Base-by-base conservation (phyloP, 2,888 invertebrate genomes). In the Sicus ferrugineus region DNA sequence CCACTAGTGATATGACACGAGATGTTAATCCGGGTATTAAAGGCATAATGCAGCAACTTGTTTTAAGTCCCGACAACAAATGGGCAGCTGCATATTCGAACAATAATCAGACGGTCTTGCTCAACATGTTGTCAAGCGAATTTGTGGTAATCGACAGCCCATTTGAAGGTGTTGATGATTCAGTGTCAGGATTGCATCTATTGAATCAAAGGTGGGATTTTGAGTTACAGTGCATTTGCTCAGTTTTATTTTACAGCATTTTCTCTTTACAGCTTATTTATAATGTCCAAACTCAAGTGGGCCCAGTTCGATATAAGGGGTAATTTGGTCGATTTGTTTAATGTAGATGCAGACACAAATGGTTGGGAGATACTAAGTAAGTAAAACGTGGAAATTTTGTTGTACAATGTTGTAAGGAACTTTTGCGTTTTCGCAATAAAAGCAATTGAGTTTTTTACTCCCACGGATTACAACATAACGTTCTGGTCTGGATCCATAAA, bases 1-100 rank as follows among this genome's bases (percentile, higher is more conserved):
- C 95, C 30, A 98, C 97, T 0, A 97, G 97, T 65, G 98, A 98
- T 84, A 89, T 98, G 81, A 94, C 97, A 0, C 88, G 97, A 34
- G 96, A 96, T 81, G 91, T 96, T 0, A 95, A 96, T 82, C 98
- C 98, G 0, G 92, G 93, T 5, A 92, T 98, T 23, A 96, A 96
- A 81, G 98, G 98, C 19, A 97, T 98, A 76, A 96, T 98, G 94
- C 96, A 96, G 85, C 93, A 94, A 77, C 85, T 99, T 74, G 93
- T 94, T 21, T 86, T 99, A 5, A 97, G 97, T 73, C 94, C 95
- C 0, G 97, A 98, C 82, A 98, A 98, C 82, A 94, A 97, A 83
- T 97, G 94, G 89, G 97, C 96, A 0, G 94, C 96, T 5, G 96
- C 97, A 0, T 96, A 92, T 79, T 98, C 98, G 7, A 98, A 97